Conservation (phyloP, 2,888 invertebrate genomes). For the Microplitis deprimator region DNA sequence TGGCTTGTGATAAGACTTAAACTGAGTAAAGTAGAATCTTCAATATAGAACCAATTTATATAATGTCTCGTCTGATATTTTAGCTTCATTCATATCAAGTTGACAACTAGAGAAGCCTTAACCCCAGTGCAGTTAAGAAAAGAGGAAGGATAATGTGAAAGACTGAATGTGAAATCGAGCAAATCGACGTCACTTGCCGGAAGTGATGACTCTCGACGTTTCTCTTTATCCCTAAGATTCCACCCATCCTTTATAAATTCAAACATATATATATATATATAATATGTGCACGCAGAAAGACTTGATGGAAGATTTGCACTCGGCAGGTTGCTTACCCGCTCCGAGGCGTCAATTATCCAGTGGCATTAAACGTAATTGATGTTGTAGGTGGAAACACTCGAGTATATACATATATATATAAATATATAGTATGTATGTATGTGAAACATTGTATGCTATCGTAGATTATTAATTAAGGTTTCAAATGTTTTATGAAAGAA, state of each 20-base stretch:
- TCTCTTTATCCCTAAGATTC: slow-evolving; percentile 9
- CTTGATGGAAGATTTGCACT: slow-evolving; percentile 31
- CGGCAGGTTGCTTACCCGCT: slow-evolving; percentile 10
- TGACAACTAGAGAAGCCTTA: not conserved
- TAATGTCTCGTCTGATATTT: slow-evolving; percentile 5
- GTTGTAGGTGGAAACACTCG: slow-evolving; percentile 27
- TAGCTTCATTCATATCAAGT: not conserved
- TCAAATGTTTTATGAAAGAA: not conserved
- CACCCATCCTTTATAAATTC: not conserved
- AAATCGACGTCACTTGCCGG: slow-evolving; percentile 21
- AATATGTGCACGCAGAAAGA: not conserved
- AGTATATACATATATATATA: slow-evolving; percentile 22
- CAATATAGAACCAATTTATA: not conserved
- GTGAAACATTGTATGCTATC: not conserved
- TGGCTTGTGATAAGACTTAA: slow-evolving; percentile 36
- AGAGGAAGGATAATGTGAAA: not conserved
- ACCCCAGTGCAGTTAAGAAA: not conserved
- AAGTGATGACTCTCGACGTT: slow-evolving; percentile 24
- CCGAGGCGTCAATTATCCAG: slow-evolving; percentile 41
- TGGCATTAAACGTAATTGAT: slow-evolving; percentile 40
- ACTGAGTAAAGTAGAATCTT: not conserved
- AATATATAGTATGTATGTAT: not conserved
- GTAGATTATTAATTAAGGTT: not conserved
- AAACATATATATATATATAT: not conserved
- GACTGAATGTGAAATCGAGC: not conserved